These are phyloP conservation scores for Cladorhizidae sp. DNA, from an alignment of 37 sponge, comb jelly and placozoan species.

Conservation along the genomic window DNA sequence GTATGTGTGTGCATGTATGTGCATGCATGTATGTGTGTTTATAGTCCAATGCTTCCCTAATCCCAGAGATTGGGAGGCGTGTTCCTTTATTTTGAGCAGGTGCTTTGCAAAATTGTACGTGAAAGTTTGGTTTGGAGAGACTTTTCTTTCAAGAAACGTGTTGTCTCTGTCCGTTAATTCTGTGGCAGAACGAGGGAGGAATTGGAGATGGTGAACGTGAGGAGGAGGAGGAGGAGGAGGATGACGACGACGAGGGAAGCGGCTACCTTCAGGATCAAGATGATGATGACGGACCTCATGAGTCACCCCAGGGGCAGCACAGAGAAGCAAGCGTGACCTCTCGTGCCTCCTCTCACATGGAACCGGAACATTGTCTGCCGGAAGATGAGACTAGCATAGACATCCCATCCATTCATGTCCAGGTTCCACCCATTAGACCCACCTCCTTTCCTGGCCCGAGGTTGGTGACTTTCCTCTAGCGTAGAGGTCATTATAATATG, in stretches of 20 bases:
- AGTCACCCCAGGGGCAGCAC: slow-evolving; percentile 2
- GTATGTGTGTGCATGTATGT: too few species aligned
- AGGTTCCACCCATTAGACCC: slow-evolving; percentile 15
- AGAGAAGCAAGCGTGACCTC: not conserved
- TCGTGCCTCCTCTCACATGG: not conserved
- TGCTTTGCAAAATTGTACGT: too few species aligned
- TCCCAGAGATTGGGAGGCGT: too few species aligned
- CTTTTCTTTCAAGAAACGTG: too few species aligned
- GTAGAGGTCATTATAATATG: not conserved
- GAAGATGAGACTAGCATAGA: slow-evolving; percentile 50
- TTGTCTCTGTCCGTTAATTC: too few species aligned
- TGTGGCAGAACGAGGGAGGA: too few species aligned
- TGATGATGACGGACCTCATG: not conserved
- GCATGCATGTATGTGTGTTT: too few species aligned
- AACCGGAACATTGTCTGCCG: slow-evolving; percentile 36
- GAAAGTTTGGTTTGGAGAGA: too few species aligned
- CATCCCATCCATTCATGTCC: slow-evolving; percentile 7
- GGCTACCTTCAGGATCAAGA: not conserved
- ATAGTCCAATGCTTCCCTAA: too few species aligned
- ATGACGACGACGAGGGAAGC: not conserved
- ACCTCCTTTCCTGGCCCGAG: slow-evolving; percentile 3
- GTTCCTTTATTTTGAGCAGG: too few species aligned
- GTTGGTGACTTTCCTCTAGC: not conserved
- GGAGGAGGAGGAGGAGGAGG: not conserved
- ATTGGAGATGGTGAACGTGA: not conserved